Base-by-base conservation (phyloP, 2,888 invertebrate species). In the Drosophila paucipuncta region DNA sequence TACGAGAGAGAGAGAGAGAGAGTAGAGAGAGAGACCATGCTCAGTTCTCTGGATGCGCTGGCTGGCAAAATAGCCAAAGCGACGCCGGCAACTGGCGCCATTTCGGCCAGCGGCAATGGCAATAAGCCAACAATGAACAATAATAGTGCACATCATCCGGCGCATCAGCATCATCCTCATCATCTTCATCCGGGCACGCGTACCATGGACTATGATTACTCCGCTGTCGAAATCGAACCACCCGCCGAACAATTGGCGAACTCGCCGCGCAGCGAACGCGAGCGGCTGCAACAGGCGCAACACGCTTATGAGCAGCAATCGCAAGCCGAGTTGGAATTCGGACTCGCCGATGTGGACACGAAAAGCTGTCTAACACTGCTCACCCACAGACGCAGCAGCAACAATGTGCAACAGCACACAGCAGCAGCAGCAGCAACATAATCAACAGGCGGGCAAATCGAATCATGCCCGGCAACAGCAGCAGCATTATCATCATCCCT, bases 1-100 rank as follows among this genome's bases (percentile, higher is more conserved):
- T 22, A 37, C 30, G 2, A 55, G 22, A 35, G 39, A 10, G 39
- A 43, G 9, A 41, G 18, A 31, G 35, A 18, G 30, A 60, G 54
- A 9, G 5, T 0, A 13, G 31, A 6, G 16, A 47, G 10, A 55
- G 54, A 18, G 16, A 47, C 16, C 2, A 97, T 97, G 97, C 95
- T 97, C 94, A 96, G 97, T 94, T 96, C 97, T 90, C 94, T 97
- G 94, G 97, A 97, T 95, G 96, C 96, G 94, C 95, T 97, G 94
- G 97, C 97, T 94, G 97, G 97, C 93, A 97, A 97, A 94, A 96
- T 97, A 94, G 97, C 97, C 73, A 90, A 90, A 94, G 87, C 85
- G 72, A 86, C 91, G 65, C 97, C 97, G 92, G 96, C 96, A 94
- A 95, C 94, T 93, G 85, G 91, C 10, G 85, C 85, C 57, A 82